These are phyloP conservation scores for Perodicticus potto DNA, from an alignment of 2,797 vertebrate species.

Conservation along the genomic window DNA sequence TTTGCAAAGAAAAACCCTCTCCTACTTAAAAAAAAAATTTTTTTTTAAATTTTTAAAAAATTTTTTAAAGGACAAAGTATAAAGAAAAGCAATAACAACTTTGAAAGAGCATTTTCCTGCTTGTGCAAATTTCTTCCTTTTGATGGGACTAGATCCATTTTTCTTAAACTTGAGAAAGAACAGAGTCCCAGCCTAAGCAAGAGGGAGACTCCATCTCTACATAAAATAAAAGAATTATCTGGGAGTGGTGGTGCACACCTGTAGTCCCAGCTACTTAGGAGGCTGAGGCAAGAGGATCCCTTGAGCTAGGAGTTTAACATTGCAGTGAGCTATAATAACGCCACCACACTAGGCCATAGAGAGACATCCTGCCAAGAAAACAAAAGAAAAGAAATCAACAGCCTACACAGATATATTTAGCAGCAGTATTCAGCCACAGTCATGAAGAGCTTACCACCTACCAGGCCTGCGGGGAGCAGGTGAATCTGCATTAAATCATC, in stretches of 20 bases:
- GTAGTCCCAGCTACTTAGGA: no score
- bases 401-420: not conserved
- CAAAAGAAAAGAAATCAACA: not conserved
- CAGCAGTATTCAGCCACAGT: not conserved
- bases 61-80: not conserved
- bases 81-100: not conserved
- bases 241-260: no score
- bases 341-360: no score
- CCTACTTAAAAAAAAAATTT: not conserved
- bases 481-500: not conserved
- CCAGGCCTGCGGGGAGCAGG: not conserved
- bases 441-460: not conserved
- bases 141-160: not conserved
- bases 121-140: not conserved
- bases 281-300: no score
- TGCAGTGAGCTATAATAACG: no score
- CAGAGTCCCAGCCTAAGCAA: not conserved
- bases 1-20: not conserved
- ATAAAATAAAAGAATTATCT: no score
- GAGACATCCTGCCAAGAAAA: no score
- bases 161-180: not conserved
- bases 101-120: not conserved
- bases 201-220: no score
- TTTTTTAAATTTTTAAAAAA: no score
- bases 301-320: no score